phyloP scores from a whole-genome alignment of 2,888 invertebrate genomes.

The Diarsia rubi region DNA sequence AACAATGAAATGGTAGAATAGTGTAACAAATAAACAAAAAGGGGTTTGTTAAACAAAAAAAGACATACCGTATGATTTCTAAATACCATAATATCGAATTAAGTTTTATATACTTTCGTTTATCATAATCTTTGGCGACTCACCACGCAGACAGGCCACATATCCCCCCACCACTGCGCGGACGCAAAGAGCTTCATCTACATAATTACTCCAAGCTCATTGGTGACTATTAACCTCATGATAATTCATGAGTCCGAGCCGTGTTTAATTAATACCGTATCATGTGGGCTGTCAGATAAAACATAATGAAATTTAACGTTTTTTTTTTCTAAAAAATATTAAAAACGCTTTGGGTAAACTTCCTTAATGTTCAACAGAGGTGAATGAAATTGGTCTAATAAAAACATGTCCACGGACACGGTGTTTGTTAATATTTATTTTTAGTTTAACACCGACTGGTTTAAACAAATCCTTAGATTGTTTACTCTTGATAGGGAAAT shows the following conservation, averaged over 20 bases:
- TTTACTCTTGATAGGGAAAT: constrained; percentile 44
- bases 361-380: constrained; percentile 68
- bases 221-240: constrained; percentile 90
- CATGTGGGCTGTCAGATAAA: constrained; percentile 88
- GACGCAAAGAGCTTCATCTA: constrained; percentile 85
- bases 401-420: constrained; percentile 63
- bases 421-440: constrained; percentile 57
- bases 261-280: constrained; percentile 88
- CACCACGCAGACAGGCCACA: constrained; percentile 59
- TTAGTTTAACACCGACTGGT: constrained; percentile 41
- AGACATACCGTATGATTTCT: not conserved
- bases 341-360: constrained; percentile 65
- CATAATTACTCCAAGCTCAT: constrained; percentile 90
- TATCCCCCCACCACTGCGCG: constrained; percentile 77
- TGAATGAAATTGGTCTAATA: constrained; percentile 69
- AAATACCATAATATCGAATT: not conserved
- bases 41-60: too few relatives aligned
- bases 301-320: constrained; percentile 82
- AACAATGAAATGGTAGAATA: too few relatives aligned
- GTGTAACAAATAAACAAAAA: too few relatives aligned
- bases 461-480: constrained; percentile 46
- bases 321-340: constrained; percentile 66
- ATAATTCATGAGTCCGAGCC: constrained; percentile 86
- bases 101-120: constrained; percentile 3
- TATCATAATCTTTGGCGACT: constrained; percentile 69